Conservation (phyloP, 2,888 invertebrate genomes). For the Galerucella pusilla region DNA sequence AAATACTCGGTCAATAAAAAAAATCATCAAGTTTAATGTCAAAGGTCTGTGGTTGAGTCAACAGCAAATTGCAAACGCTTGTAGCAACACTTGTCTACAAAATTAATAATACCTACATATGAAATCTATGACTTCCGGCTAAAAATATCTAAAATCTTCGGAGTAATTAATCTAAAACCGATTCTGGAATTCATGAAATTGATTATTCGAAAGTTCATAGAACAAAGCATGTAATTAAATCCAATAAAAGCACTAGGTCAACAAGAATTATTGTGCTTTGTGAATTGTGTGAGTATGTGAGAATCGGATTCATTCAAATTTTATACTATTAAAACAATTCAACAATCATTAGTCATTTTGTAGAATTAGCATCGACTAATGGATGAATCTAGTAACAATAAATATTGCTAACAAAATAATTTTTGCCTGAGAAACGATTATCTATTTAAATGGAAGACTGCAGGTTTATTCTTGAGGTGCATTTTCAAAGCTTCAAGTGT, state of each 20-base stretch:
- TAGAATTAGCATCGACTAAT: neutral
- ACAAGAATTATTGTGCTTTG: conserved; percentile 21
- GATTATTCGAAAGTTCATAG: conserved; percentile 25
- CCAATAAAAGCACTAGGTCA: conserved; percentile 34
- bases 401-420: no score
- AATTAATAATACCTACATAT: neutral
- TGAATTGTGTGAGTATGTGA: conserved; percentile 25
- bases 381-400: no score
- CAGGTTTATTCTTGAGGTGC: no score
- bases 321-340: neutral
- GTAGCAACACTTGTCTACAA: neutral
- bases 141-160: neutral
- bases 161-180: neutral
- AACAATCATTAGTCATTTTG: neutral
- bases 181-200: neutral
- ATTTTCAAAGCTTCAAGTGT: no score
- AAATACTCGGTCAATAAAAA: no score
- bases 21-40: no score
- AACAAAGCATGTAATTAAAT: conserved; percentile 21
- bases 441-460: no score
- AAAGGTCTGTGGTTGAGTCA: no score
- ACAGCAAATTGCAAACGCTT: no score
- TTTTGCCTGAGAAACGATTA: no score
- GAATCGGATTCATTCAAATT: conserved; percentile 30
- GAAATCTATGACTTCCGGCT: neutral